Conservation (phyloP, 2,113 vertebrate genomes). For the Nipponia nippon region DNA sequence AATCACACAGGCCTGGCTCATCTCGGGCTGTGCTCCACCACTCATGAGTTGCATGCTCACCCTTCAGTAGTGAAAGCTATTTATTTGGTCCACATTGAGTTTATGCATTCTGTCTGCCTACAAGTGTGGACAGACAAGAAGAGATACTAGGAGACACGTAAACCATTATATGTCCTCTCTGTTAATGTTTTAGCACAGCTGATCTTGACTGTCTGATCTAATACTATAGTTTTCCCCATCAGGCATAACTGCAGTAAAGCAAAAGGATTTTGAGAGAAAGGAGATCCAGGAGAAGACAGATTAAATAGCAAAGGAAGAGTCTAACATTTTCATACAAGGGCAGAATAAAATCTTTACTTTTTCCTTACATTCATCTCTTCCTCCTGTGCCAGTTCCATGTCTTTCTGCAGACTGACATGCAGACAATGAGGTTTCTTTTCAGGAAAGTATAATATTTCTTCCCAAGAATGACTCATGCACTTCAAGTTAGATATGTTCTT, state of each 20-base stretch:
- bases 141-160: background rate
- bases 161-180: background rate
- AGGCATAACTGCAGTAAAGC: background rate
- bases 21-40: background rate
- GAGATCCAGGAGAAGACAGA: background rate
- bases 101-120: background rate
- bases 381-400: background rate
- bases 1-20: background rate
- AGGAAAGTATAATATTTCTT: background rate
- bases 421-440: background rate
- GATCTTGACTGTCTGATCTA: background rate
- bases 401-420: background rate
- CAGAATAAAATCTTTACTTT: background rate
- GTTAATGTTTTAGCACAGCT: background rate
- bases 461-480: background rate
- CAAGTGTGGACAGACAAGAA: background rate
- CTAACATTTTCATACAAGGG: background rate
- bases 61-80: background rate
- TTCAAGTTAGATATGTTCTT: background rate
- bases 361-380: background rate
- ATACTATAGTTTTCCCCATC: background rate
- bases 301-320: background rate
- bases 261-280: background rate
- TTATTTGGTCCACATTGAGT: background rate
- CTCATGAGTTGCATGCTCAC: background rate